phyloP scores from a whole-genome alignment of 1,140 invertebrate genomes.

The Anastrepha obliqua region DNA sequence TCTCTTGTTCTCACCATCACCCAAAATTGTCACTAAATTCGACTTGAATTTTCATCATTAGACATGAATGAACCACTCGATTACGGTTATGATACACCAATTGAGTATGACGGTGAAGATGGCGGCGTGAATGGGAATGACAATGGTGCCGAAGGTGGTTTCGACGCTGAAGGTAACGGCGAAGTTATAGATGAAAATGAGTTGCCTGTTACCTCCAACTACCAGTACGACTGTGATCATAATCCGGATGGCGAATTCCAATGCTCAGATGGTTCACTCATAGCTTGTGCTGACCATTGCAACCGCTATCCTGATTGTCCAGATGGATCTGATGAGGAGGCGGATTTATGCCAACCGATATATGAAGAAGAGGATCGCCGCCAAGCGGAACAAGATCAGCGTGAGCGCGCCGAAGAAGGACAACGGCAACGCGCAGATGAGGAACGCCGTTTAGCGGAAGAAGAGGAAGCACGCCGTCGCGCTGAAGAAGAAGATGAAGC shows the following conservation, averaged over 20 bases:
- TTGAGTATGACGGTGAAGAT: slow-evolving; percentile 21
- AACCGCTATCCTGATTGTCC: slow-evolving; percentile 71
- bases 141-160: neutral
- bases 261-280: slow-evolving; percentile 74
- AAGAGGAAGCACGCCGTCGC: neutral
- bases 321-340: slow-evolving; percentile 73
- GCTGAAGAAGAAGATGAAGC: slow-evolving; percentile 1
- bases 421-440: neutral
- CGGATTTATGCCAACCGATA: neutral
- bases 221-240: slow-evolving; percentile 45
- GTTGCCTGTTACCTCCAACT: neutral
- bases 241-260: slow-evolving; percentile 59
- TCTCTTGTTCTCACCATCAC: neutral
- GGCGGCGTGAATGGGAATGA: neutral
- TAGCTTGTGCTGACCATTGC: slow-evolving; percentile 70
- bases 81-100: neutral
- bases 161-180: neutral
- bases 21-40: slow-evolving; percentile 1
- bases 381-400: slow-evolving; percentile 5
- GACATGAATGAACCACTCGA: neutral
- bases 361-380: neutral
- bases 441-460: neutral
- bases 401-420: neutral
- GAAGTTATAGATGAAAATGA: neutral
- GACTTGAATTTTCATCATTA: slow-evolving; percentile 45